Evolutionary conservation across 2,113 vertebrate species (phyloP).

Genomic region (Hippocampus guttulatus): DNA sequence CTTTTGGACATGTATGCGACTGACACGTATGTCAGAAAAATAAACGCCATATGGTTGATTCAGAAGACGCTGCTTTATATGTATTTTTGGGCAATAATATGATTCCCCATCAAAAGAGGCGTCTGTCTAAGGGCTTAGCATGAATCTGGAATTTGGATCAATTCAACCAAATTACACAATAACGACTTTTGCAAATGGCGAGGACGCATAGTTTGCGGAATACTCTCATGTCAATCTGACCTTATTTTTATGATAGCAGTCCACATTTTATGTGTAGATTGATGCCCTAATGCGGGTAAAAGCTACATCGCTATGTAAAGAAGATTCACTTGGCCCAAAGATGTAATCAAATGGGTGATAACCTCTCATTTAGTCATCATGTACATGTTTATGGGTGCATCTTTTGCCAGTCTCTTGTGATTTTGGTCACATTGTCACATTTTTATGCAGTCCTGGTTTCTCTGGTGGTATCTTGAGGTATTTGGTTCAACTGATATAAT

Average conservation of each 20-base stretch:
- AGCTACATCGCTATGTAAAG: constrained; percentile 30
- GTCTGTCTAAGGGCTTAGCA: constrained; percentile 30
- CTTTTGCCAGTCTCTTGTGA: constrained; percentile 58
- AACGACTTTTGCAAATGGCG: constrained; percentile 26
- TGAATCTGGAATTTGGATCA: constrained; percentile 34
- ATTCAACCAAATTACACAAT: constrained; percentile 38
- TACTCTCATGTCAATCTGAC: constrained; percentile 1
- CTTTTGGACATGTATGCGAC: constrained; percentile 58
- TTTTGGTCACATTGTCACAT: constrained; percentile 65
- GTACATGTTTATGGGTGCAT: constrained; percentile 56
- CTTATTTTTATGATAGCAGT: neutral
- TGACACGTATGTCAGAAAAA: constrained; percentile 50
- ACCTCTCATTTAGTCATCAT: constrained; percentile 61
- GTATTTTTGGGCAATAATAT: constrained; percentile 48
- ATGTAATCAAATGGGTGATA: constrained; percentile 61
- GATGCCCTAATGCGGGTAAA: neutral
- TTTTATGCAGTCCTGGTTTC: constrained; percentile 34
- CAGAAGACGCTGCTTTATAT: constrained; percentile 16
- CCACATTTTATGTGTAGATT: constrained; percentile 1
- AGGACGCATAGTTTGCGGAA: constrained; percentile 17
- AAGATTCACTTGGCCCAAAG: constrained; percentile 54
- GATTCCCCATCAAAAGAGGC: constrained; percentile 37
- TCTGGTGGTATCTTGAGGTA: constrained; percentile 61
- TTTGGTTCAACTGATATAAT: constrained; percentile 42
- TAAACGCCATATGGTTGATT: constrained; percentile 52